Conservation (phyloP, 2,797 vertebrate species). For the Manis pentadactyla region DNA sequence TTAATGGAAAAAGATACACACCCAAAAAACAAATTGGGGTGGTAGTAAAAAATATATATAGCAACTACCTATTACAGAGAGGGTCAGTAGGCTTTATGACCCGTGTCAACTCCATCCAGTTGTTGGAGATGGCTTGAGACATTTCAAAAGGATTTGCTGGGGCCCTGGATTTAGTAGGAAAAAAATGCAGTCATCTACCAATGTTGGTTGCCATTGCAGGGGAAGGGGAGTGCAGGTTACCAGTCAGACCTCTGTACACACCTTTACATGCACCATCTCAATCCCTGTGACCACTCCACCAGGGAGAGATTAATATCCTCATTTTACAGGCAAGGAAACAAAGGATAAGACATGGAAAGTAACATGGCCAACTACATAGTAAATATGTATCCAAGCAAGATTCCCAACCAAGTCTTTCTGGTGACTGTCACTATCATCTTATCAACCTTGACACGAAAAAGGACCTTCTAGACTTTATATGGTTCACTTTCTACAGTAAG, state of each 20-base stretch:
- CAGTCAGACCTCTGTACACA: not conserved
- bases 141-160: not conserved
- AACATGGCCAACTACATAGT: not conserved
- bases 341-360: not conserved
- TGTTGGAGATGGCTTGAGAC: not conserved
- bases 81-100: not conserved
- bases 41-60: not conserved
- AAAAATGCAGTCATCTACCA: not conserved
- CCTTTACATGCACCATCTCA: not conserved
- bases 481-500: not conserved
- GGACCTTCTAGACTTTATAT: not conserved
- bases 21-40: not conserved
- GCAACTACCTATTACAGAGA: not conserved
- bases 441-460: not conserved
- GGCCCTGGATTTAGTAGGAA: not conserved
- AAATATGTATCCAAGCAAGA: not conserved
- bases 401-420: not conserved
- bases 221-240: rapidly evolving
- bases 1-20: not conserved
- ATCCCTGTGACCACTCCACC: not conserved
- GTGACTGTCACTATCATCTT: not conserved
- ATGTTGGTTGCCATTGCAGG: not conserved
- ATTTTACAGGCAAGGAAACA: not conserved
- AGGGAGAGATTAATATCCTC: not conserved
- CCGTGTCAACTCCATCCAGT: not conserved